phyloP scores from a whole-genome alignment of 2,888 invertebrate species.

The Acleris laterana region DNA sequence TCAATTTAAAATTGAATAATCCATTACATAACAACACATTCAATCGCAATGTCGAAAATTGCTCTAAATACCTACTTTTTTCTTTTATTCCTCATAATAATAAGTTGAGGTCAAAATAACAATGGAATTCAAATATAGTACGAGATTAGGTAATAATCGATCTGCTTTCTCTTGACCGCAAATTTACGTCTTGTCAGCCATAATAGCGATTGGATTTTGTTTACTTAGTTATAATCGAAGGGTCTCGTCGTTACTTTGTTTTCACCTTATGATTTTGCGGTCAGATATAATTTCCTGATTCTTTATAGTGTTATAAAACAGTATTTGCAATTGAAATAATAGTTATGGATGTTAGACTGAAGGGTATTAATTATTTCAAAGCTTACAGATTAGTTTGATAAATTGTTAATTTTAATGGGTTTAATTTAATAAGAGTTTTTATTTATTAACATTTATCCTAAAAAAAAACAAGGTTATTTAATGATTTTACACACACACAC shows the following conservation, averaged over 20 bases:
- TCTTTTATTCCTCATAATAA: slow-evolving; percentile 6
- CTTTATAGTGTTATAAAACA: neutral
- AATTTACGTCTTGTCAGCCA: slow-evolving; percentile 40
- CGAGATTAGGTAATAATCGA: slow-evolving; percentile 56
- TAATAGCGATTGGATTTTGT: slow-evolving; percentile 18
- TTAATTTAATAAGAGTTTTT: no score
- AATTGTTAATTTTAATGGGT: no score
- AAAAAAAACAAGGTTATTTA: no score
- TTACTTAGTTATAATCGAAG: slow-evolving; percentile 1
- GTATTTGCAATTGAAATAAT: no score
- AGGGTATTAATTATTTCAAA: no score
- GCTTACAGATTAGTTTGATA: no score
- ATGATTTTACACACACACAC: no score
- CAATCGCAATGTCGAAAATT: slow-evolving; percentile 7
- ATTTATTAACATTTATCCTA: no score
- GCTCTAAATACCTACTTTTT: slow-evolving; percentile 24
- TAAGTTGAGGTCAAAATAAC: slow-evolving; percentile 17
- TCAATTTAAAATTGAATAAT: neutral
- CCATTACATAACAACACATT: slow-evolving; percentile 1
- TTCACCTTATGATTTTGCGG: slow-evolving; percentile 10
- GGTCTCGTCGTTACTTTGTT: neutral
- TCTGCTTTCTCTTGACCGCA: slow-evolving; percentile 63
- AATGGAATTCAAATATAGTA: slow-evolving; percentile 50
- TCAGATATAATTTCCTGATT: slow-evolving; percentile 3
- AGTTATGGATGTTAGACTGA: no score